phyloP scores from a whole-genome alignment of 2,797 vertebrate genomes.

The Hippopotamyrus pictus region DNA sequence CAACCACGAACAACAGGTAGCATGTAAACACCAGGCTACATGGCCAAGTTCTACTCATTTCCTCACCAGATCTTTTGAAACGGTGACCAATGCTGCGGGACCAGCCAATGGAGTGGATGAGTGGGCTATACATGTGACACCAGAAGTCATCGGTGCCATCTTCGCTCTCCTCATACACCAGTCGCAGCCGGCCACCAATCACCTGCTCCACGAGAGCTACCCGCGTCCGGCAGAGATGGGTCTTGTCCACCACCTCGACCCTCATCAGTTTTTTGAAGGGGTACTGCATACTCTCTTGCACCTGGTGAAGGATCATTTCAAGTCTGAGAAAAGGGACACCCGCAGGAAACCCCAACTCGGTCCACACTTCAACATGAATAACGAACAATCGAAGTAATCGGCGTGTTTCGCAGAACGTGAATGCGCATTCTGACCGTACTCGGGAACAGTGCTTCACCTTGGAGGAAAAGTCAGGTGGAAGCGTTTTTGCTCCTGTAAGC shows the following conservation, averaged over 20 bases:
- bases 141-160: constrained; percentile 94
- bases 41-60: background rate
- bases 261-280: constrained; percentile 96
- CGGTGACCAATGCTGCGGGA: constrained; percentile 95
- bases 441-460: constrained; percentile 64
- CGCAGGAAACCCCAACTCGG: background rate
- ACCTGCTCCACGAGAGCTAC: constrained; percentile 91
- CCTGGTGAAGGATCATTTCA: constrained; percentile 55
- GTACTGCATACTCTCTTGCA: constrained; percentile 91
- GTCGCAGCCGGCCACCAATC: constrained; percentile 82
- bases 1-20: background rate
- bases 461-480: constrained; percentile 87
- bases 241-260: constrained; percentile 97
- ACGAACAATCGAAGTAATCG: background rate
- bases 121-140: constrained; percentile 97
- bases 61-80: constrained; percentile 91
- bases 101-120: constrained; percentile 95
- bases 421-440: constrained; percentile 19
- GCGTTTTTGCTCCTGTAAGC: constrained; percentile 98
- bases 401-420: background rate
- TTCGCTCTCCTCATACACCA: constrained; percentile 93
- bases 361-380: background rate
- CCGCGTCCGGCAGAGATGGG: constrained; percentile 89
- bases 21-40: background rate
- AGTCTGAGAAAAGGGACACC: background rate